phyloP scores from a whole-genome alignment of 2,113 vertebrate species.

The Stictonetta naevosa region DNA sequence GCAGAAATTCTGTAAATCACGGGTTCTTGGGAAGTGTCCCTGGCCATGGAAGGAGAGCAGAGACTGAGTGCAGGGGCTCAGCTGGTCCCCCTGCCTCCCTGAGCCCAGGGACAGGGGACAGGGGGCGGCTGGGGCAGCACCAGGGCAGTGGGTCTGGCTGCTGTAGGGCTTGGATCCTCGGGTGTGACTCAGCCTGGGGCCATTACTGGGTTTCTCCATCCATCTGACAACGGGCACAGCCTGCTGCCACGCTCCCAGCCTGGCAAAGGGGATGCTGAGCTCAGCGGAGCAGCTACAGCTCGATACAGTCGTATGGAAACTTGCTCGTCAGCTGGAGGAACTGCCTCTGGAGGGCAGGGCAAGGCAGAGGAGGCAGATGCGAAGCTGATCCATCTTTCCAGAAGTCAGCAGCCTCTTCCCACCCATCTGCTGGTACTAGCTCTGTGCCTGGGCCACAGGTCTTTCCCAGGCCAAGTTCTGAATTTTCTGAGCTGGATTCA shows the following conservation, averaged over 20 bases:
- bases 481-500: background rate
- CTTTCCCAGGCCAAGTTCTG: background rate
- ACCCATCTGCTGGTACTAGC: background rate
- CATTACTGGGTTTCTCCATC: background rate
- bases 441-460: fast-evolving
- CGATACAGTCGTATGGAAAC: background rate
- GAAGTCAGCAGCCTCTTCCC: background rate
- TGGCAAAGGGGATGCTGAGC: background rate
- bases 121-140: fast-evolving
- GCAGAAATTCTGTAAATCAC: background rate
- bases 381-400: background rate
- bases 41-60: background rate
- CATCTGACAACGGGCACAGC: background rate
- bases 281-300: background rate
- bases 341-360: background rate
- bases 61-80: background rate
- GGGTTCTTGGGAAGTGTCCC: background rate
- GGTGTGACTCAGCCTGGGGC: background rate
- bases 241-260: background rate
- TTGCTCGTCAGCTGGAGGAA: background rate
- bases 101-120: background rate
- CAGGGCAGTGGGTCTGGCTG: background rate
- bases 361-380: background rate
- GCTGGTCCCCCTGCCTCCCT: background rate
- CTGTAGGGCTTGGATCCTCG: fast-evolving